Evolutionary conservation across 2,113 vertebrate species (phyloP).

Genomic region (Aythya baeri): DNA sequence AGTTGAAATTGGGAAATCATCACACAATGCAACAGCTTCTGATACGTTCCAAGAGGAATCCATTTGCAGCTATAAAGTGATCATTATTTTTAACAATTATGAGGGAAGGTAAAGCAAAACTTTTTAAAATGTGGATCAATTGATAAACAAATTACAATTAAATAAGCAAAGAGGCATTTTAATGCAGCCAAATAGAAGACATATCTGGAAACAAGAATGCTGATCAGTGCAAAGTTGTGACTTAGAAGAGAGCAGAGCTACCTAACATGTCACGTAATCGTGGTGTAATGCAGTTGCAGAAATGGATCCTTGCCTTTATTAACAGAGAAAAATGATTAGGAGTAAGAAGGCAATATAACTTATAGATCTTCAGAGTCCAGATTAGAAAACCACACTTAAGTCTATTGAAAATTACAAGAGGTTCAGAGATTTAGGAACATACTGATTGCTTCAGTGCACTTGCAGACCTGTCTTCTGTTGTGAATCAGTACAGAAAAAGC

Average conservation of each 20-base stretch:
- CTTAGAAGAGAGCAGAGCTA: neutral
- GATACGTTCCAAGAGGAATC: neutral
- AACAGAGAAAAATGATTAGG: neutral
- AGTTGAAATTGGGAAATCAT: neutral
- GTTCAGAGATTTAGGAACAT: neutral
- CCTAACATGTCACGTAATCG: neutral
- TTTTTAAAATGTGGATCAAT: neutral
- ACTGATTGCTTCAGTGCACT: fast-evolving
- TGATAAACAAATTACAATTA: neutral
- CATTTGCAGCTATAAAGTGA: neutral
- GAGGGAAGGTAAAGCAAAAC: neutral
- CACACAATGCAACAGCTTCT: neutral
- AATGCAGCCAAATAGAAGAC: neutral
- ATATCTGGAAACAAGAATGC: neutral
- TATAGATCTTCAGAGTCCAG: neutral
- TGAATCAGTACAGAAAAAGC: neutral
- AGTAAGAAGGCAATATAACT: neutral
- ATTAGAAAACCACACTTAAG: neutral
- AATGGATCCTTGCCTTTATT: neutral
- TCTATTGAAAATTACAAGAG: fast-evolving
- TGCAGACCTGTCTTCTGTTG: neutral
- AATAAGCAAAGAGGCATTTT: neutral
- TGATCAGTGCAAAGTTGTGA: neutral
- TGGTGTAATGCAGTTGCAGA: neutral
- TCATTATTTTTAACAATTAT: neutral